Evolutionary conservation across 30 jellyfish, hydroid and myxozoan species (phyloP).

Genomic region (Aurelia sp.): DNA sequence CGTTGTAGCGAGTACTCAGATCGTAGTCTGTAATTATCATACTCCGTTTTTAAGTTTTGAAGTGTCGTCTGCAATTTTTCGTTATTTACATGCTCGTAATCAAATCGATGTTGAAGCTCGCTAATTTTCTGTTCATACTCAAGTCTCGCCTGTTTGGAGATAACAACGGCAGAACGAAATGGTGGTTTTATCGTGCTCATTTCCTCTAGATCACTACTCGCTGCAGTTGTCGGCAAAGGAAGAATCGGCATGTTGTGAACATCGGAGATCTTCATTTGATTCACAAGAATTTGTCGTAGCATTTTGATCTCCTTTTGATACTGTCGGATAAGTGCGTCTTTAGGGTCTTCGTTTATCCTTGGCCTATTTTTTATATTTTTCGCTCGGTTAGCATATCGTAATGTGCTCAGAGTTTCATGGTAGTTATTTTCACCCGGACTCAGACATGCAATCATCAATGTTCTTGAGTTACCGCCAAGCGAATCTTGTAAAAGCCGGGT

Average conservation of each 20-base stretch:
- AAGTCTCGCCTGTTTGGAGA: constrained; percentile 93
- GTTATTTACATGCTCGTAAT: constrained; percentile 83
- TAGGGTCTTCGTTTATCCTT: constrained; percentile 94
- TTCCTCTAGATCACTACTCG: constrained; percentile 60
- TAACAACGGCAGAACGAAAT: constrained; percentile 91
- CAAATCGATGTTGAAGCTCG: constrained; percentile 90
- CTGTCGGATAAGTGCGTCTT: constrained; percentile 91
- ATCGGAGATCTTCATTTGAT: constrained; percentile 83
- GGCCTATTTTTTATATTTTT: constrained; percentile 94
- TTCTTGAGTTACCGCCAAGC: constrained; percentile 96
- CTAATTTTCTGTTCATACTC: constrained; percentile 89
- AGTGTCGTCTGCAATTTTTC: constrained; percentile 77
- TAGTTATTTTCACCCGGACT: constrained; percentile 97
- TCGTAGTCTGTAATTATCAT: constrained; percentile 84
- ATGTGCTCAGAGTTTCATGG: constrained; percentile 92
- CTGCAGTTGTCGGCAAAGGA: constrained; percentile 61
- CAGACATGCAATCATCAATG: constrained; percentile 96
- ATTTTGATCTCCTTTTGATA: constrained; percentile 92
- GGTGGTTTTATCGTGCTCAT: constrained; percentile 65
- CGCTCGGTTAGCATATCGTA: constrained; percentile 98
- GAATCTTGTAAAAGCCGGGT: constrained; percentile 96
- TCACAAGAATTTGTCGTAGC: constrained; percentile 86
- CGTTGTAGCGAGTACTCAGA: constrained; percentile 90
- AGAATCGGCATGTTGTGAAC: constrained; percentile 72
- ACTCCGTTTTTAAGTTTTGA: constrained; percentile 78